Conservation (phyloP, 2,888 invertebrate species). For the Ptychoptera contaminata region DNA sequence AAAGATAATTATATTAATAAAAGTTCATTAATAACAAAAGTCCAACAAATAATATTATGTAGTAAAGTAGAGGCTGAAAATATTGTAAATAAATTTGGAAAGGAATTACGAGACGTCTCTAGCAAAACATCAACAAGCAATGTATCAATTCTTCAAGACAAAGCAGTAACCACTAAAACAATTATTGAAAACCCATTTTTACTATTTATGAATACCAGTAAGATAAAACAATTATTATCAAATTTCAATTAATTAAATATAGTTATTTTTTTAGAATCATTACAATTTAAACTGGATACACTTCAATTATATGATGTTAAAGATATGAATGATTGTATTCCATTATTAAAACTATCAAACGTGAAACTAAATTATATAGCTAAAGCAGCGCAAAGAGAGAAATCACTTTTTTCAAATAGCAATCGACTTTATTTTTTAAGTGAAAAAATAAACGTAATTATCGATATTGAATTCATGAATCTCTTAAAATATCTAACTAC, state of each 20-base stretch:
- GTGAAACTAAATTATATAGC: conserved; percentile 20
- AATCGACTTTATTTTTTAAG: conserved; percentile 44
- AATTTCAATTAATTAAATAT: background rate
- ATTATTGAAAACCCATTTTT: conserved; percentile 28
- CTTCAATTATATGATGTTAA: conserved; percentile 31
- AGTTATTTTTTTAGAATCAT: conserved; percentile 15
- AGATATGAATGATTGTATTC: conserved; percentile 35
- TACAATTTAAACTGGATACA: conserved; percentile 26
- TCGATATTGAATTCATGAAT: conserved; percentile 1
- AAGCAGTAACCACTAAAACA: conserved; percentile 19
- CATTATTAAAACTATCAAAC: conserved; percentile 34
- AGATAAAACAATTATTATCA: conserved; percentile 5
- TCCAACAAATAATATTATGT: too few species aligned
- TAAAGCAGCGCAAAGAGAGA: conserved; percentile 24
- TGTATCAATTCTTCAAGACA: conserved; percentile 13
- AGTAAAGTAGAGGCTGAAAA: too few species aligned
- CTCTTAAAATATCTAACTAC: background rate
- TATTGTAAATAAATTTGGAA: too few species aligned
- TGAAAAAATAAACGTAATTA: conserved; percentile 29
- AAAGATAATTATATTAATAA: too few species aligned
- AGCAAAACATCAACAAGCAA: too few species aligned
- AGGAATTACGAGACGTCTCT: too few species aligned
- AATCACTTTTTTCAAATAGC: conserved; percentile 25
- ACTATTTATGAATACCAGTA: conserved; percentile 19
- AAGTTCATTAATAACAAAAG: too few species aligned